Base-by-base conservation (phyloP, 2,888 invertebrate genomes). In the Pandemis corylana region DNA sequence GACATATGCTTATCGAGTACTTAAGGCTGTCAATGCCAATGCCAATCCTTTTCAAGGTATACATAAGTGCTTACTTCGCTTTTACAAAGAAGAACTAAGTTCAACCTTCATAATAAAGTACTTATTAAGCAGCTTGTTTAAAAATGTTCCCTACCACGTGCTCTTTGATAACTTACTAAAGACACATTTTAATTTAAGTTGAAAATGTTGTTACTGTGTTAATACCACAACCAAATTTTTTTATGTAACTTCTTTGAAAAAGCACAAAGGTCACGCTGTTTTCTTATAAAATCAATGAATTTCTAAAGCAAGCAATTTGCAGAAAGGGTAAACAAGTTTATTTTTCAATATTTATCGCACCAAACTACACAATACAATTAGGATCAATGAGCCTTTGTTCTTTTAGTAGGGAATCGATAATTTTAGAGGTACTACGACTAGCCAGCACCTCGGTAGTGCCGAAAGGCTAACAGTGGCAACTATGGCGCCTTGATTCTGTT, bases 401-500 rank as follows among this genome's bases (percentile, higher is more conserved):
- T 53, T 53, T 65, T 44, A 15, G 49, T 74, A 70, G 66, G 62
- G 20, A 7, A 42, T 7, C 15, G 2, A 13, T 56, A 15, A 51
- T 2, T 15, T 44, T 69, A 75, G 28, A 2, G 70, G 66, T 75
- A 75, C 13, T 9, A n/a, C 51, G n/a, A 6, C 20, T 3, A 15
- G 56, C 7, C 12, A 41, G 46, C 36, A 42, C 9, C 36, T 66
- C 70, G 70, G 74, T 15, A 51, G 6, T 12, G 78, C 79, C 84
- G 81, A 88, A 56, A 89, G 88, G 81, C 69, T 79, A 85, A 89
- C 93, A 82, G 93, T 92, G 91, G 93, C 93, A 90, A 81, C 71
- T 84, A 83, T 86, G 84, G 85, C 85, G 85, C 84, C 86, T 84
- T 88, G 90, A 89, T 88, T 72, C 88, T 77, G 90, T 89, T 90